Percentiles rank a stretch among this genome's conserved stretches.
Evolutionary conservation across 2,888 invertebrate species (phyloP).

Genomic region (Pteria penguin): DNA sequence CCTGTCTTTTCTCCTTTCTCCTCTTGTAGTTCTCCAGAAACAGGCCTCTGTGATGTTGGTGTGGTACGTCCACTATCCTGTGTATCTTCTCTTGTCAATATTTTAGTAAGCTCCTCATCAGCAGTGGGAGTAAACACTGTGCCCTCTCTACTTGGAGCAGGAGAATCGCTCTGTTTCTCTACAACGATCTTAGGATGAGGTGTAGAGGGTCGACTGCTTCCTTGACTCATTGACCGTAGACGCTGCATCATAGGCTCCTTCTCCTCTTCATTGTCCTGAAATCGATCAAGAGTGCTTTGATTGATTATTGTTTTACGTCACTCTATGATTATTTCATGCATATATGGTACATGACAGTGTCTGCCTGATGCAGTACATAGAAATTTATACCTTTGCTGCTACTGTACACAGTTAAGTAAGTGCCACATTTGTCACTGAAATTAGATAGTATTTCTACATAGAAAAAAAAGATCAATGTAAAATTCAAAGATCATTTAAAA

Average conservation of each 20-base stretch:
- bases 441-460: no score
- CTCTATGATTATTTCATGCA: no score
- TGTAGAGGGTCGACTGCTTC: slow-evolving; percentile 43
- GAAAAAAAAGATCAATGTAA: no score
- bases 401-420: no score
- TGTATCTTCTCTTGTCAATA: slow-evolving; percentile 56
- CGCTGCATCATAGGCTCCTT: slow-evolving; percentile 56
- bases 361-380: no score
- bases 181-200: slow-evolving; percentile 17
- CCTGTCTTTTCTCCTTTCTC: slow-evolving; percentile 19
- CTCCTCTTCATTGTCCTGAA: slow-evolving; percentile 53
- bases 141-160: slow-evolving; percentile 61
- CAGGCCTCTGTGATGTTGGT: slow-evolving; percentile 26
- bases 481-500: no score
- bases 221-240: slow-evolving; percentile 52
- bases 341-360: no score
- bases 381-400: no score
- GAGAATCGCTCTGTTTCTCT: slow-evolving; percentile 34
- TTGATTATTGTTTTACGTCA: no score
- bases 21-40: neutral
- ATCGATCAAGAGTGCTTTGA: no score
- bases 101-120: slow-evolving; percentile 70
- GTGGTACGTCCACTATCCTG: slow-evolving; percentile 45
- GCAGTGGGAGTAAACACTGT: slow-evolving; percentile 66
- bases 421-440: no score